Conservation (phyloP, 2,888 invertebrate genomes). For the Myopa tessellatipennis region DNA sequence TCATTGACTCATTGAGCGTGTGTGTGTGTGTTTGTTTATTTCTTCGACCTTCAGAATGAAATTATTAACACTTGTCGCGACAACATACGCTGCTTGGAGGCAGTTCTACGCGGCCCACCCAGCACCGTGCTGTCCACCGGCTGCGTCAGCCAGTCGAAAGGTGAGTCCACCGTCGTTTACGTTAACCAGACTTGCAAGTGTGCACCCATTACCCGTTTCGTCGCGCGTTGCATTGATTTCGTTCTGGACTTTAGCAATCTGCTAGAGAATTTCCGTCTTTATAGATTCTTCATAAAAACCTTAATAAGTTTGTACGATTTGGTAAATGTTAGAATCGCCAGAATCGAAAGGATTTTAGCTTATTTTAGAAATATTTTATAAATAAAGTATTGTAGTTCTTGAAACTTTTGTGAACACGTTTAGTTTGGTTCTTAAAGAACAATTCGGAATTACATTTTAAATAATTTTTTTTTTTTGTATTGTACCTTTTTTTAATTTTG, state of each 20-base stretch:
- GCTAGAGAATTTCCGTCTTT: conserved; percentile 62
- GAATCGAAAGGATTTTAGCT: conserved; percentile 39
- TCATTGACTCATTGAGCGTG: neutral
- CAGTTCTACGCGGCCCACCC: conserved; percentile 72
- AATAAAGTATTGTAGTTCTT: neutral
- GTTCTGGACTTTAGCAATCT: conserved; percentile 63
- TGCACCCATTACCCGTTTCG: conserved; percentile 67
- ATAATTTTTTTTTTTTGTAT: neutral
- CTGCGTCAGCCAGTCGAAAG: conserved; percentile 73
- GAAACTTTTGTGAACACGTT: neutral
- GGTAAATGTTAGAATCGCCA: conserved; percentile 53
- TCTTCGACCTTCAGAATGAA: conserved; percentile 75
- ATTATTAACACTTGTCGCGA: conserved; percentile 87
- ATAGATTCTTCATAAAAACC: conserved; percentile 61
- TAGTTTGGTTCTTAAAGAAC: too few relatives aligned
- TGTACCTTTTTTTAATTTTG: conserved; percentile 31
- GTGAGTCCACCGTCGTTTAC: conserved; percentile 67
- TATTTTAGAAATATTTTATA: conserved; percentile 39
- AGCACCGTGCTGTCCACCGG: conserved; percentile 70
- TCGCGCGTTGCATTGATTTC: conserved; percentile 65
- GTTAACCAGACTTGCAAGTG: conserved; percentile 62
- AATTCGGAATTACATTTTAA: neutral
- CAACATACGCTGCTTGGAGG: conserved; percentile 83
- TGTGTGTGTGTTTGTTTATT: conserved; percentile 13
- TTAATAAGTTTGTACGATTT: conserved; percentile 59